phyloP scores from a whole-genome alignment of 2,888 invertebrate species.

The Trichopria drosophilae region DNA sequence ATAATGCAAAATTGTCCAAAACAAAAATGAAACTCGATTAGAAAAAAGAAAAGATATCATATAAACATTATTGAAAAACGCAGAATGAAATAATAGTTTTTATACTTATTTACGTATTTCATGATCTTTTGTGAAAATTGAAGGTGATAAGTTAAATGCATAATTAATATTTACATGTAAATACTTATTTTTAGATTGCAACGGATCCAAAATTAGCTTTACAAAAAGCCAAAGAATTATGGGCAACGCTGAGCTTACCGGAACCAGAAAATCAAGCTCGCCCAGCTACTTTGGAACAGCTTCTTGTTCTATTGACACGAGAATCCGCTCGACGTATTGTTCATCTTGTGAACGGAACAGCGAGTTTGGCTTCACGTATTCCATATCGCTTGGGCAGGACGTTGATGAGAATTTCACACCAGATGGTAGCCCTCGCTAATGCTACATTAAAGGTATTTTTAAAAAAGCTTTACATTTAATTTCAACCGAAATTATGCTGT shows the following conservation, averaged over 20 bases:
- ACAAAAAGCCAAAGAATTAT: conserved; percentile 74
- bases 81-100: background rate
- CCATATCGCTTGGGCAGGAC: conserved; percentile 58
- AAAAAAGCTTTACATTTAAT: background rate
- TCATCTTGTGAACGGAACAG: conserved; percentile 75
- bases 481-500: background rate
- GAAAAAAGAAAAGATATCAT: no score
- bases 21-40: no score
- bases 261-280: conserved; percentile 86
- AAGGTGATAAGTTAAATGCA: background rate
- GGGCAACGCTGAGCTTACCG: conserved; percentile 70
- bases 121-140: no score
- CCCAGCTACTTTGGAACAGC: conserved; percentile 76
- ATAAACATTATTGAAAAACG: background rate
- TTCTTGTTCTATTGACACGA: conserved; percentile 74
- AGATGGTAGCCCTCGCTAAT: conserved; percentile 65
- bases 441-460: conserved; percentile 64
- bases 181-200: conserved; percentile 66
- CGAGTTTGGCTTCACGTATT: conserved; percentile 62
- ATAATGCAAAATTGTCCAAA: no score
- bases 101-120: no score
- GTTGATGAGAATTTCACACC: conserved; percentile 57
- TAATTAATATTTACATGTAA: background rate
- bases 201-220: conserved; percentile 77
- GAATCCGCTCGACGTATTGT: conserved; percentile 78